Evolutionary conservation across 2,888 invertebrate species (phyloP).

Genomic region (Rhagonycha fulva): DNA sequence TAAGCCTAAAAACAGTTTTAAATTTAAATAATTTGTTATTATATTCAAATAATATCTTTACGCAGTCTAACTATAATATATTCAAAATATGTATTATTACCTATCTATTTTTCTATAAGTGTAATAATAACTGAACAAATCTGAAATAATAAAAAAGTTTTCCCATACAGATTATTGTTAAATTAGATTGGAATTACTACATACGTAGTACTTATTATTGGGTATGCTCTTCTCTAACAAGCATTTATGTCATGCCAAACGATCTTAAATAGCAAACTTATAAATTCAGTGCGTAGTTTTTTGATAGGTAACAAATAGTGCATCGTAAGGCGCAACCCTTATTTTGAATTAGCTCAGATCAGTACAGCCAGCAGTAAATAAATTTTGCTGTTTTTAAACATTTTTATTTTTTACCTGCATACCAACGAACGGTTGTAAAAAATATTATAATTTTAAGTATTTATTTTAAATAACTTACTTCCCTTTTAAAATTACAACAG

Average conservation of each 20-base stretch:
- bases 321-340: too few species aligned
- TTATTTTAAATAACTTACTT: too few species aligned
- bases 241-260: neutral
- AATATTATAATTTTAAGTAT: too few species aligned
- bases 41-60: too few species aligned
- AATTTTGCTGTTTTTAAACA: too few species aligned
- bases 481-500: neutral
- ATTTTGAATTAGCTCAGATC: too few species aligned
- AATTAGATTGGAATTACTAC: neutral
- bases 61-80: neutral
- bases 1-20: too few species aligned
- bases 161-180: neutral
- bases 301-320: too few species aligned
- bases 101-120: neutral
- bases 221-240: neutral
- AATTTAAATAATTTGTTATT: too few species aligned
- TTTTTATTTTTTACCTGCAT: too few species aligned
- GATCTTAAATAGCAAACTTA: neutral
- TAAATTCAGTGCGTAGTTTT: neutral
- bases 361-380: too few species aligned
- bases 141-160: neutral
- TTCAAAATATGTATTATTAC: neutral
- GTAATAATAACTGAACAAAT: neutral
- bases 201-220: neutral
- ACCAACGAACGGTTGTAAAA: too few species aligned